Conservation (phyloP, 2,888 invertebrate genomes). For the Stenoptilia bipunctidactyla region DNA sequence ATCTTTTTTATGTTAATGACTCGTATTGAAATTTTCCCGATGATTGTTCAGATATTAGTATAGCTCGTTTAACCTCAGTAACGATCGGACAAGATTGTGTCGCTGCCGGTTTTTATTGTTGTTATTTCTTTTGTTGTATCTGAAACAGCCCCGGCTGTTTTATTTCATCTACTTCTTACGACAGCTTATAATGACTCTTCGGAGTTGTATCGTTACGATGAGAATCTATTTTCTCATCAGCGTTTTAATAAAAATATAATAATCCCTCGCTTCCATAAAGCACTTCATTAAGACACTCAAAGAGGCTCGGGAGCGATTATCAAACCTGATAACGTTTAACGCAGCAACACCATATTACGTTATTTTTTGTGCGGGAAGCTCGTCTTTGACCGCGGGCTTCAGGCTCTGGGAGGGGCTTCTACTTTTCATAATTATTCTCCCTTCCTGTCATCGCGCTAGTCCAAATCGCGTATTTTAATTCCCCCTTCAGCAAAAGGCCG, state of each 20-base stretch:
- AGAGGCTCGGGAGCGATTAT: conserved; percentile 54
- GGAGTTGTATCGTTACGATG: background rate
- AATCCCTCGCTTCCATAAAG: conserved; percentile 40
- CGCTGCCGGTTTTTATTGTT: conserved; percentile 45
- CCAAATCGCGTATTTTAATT: conserved; percentile 38
- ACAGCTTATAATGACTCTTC: background rate
- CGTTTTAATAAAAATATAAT: conserved; percentile 49
- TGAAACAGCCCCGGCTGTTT: conserved; percentile 39
- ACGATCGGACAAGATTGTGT: conserved; percentile 48
- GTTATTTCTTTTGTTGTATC: conserved; percentile 36
- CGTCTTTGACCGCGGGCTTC: conserved; percentile 33
- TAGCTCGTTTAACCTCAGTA: conserved; percentile 45
- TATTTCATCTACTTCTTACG: conserved; percentile 24
- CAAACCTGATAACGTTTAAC: conserved; percentile 43
- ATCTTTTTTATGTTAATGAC: conserved; percentile 67
- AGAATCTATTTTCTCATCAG: conserved; percentile 33
- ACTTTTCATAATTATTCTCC: conserved; percentile 50
- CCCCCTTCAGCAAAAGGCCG: conserved; percentile 20
- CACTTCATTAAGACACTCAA: conserved; percentile 57
- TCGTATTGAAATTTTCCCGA: conserved; percentile 56
- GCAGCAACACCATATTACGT: conserved; percentile 47
- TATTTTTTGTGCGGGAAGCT: conserved; percentile 36
- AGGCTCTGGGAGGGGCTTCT: conserved; percentile 17
- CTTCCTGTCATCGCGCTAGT: conserved; percentile 35
- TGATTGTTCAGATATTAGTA: conserved; percentile 42